Evolutionary conservation across 2,113 vertebrate genomes (phyloP), one percentile per base, ranked within the genome.

Genomic region (Eulacestoma nigropectus): DNA sequence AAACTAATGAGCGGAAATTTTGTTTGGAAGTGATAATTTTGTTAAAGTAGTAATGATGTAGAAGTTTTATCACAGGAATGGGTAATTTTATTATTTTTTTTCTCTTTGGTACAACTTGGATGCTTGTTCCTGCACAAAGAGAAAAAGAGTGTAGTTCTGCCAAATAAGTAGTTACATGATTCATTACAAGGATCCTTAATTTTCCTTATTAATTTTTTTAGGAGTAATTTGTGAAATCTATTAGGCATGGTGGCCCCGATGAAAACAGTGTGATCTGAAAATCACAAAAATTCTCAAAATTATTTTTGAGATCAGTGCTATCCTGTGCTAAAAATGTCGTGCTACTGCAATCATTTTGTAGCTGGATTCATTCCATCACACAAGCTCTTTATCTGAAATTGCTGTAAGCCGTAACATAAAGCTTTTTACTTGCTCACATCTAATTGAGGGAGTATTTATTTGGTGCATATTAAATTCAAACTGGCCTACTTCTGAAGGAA

Each of bases 361-460:
- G 97, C 96, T 98, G 97, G 98, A 98, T 98, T 98, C 98, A 98
- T 97, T 98, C 97, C 94, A 97, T 96, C 97, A 98, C 96, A 96
- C 97, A 88, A 83, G 84, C 90, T 95, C 96, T 98, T 98, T 98
- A 98, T 98, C 98, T 97, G 97, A 98, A 98, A 98, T 98, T 97
- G 97, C 97, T 97, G 55, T 97, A 96, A 98, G 98, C 97, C 78
- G 91, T 96, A 97, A 97, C 97, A 92, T 94, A 97, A 93, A 95
- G 85, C 96, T 89, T 98, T 97, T 96, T 94, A 95, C 97, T 98
- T 97, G 95, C 90, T 98, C 97, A 97, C 91, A 76, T 97, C 90
- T 97, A 98, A 98, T 98, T 98, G 97, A 97, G 80, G 94, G 97
- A 98, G 96, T 98, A 98, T 98, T 98, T 98, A 98, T 97, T 97